These are phyloP conservation scores for Poeciliopsis turneri DNA, from an alignment of 2,797 vertebrate genomes.

Conservation along the genomic window DNA sequence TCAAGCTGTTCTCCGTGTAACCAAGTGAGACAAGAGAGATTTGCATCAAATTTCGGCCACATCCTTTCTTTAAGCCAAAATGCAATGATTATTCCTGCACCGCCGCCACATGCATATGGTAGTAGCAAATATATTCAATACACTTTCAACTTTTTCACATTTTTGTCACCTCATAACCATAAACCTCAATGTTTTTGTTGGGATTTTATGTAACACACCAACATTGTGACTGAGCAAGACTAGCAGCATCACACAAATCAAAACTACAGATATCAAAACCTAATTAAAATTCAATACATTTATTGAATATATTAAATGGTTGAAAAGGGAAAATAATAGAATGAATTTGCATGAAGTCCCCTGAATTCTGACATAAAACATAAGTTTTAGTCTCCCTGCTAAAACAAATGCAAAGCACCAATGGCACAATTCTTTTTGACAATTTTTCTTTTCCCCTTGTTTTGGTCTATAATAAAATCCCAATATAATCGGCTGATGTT, in stretches of 20 bases:
- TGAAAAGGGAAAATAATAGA: neutral
- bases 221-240: neutral
- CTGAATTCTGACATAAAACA: neutral
- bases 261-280: too few species aligned
- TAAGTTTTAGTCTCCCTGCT: neutral
- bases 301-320: neutral
- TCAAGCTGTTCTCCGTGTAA: constrained; percentile 26
- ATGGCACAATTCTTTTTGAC: neutral
- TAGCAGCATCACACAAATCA: too few species aligned
- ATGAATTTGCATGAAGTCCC: neutral
- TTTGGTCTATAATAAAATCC: neutral
- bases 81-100: constrained; percentile 2
- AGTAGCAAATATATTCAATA: neutral
- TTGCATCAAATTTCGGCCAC: constrained; percentile 30
- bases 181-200: neutral
- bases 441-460: neutral
- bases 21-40: constrained; percentile 23
- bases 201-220: neutral
- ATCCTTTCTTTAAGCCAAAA: constrained; percentile 30
- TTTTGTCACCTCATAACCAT: neutral
- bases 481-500: neutral
- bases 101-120: neutral
- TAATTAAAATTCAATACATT: too few species aligned
- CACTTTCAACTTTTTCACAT: neutral
- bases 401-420: neutral